Percentiles rank a stretch among this genome's conserved stretches.
Evolutionary conservation across 2,113 vertebrate species (phyloP).

Genomic region (Stigmatopora argus): DNA sequence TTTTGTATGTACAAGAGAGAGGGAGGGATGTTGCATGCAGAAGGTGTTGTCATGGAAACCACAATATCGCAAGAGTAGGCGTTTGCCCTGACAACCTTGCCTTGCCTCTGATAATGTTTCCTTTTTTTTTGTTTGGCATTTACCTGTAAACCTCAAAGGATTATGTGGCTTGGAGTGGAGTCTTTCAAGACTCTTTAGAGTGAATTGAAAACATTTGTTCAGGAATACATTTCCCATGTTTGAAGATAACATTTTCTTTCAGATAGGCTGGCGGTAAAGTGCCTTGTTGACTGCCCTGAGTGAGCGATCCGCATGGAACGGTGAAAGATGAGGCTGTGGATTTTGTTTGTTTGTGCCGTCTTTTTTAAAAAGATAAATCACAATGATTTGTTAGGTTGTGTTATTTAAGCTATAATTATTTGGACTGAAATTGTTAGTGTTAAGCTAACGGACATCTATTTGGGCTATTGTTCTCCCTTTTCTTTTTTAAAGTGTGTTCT

Average conservation of each 20-base stretch:
- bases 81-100: conserved; percentile 38
- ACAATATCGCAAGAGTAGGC: conserved; percentile 47
- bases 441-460: conserved; percentile 28
- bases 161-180: neutral
- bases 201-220: neutral
- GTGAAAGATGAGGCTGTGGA: too few relatives aligned
- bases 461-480: too few relatives aligned
- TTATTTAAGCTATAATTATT: too few relatives aligned
- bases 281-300: too few relatives aligned
- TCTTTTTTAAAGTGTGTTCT: too few relatives aligned
- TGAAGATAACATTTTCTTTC: conserved; percentile 2
- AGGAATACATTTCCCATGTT: neutral
- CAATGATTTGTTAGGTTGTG: too few relatives aligned
- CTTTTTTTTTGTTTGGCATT: conserved; percentile 60
- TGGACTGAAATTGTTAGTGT: conserved; percentile 13
- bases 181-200: neutral
- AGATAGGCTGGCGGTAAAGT: too few relatives aligned
- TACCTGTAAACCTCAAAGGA: conserved; percentile 47
- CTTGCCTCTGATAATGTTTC: conserved; percentile 63
- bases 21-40: conserved; percentile 42
- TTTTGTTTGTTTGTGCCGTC: too few relatives aligned
- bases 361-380: too few relatives aligned
- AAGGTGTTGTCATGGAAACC: conserved; percentile 67
- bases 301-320: too few relatives aligned
- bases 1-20: conserved; percentile 60